Conservation (phyloP, 2,797 vertebrate species). For the Megalops cyprinoides region DNA sequence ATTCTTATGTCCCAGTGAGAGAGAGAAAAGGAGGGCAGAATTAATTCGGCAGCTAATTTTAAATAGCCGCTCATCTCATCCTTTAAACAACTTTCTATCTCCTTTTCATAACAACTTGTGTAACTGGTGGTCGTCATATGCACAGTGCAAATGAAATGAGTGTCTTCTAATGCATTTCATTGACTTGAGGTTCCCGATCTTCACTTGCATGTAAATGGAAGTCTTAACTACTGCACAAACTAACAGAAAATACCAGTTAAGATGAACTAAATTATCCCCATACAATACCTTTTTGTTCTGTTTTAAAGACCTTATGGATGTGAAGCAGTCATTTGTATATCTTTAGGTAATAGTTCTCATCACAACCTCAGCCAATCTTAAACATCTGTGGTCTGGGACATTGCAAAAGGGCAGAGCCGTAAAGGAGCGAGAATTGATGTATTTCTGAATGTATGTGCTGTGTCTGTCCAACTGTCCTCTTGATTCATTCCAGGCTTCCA, state of each 20-base stretch:
- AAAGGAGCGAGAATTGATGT: neutral
- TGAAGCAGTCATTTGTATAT: slow-evolving; percentile 1
- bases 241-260: neutral
- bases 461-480: neutral
- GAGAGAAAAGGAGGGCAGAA: neutral
- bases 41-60: neutral
- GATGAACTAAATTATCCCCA: neutral
- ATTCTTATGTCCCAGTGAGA: neutral
- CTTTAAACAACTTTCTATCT: neutral
- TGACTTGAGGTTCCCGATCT: neutral
- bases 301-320: slow-evolving; percentile 7
- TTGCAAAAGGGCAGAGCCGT: neutral
- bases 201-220: neutral
- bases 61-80: neutral
- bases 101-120: neutral
- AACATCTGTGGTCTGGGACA: too few relatives aligned
- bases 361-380: too few relatives aligned
- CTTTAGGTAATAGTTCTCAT: neutral
- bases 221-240: neutral
- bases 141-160: neutral
- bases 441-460: neutral
- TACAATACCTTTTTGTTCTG: neutral
- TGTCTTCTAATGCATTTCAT: neutral
- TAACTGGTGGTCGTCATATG: neutral
- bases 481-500: neutral